Evolutionary conservation across 2,888 invertebrate species (phyloP).

Genomic region (Ptychoptera contaminata): DNA sequence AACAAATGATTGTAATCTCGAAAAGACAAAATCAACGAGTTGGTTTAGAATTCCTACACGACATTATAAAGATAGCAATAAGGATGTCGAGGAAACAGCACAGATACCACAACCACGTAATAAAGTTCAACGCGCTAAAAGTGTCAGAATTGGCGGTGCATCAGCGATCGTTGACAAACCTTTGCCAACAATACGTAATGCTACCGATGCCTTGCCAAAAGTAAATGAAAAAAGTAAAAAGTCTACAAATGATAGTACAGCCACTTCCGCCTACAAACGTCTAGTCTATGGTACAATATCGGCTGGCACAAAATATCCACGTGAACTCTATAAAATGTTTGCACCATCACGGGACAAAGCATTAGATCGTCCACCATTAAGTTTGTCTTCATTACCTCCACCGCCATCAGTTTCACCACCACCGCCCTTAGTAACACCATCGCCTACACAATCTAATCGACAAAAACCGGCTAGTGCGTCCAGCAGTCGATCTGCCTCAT

Average conservation of each 20-base stretch:
- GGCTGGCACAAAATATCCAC: slow-evolving; percentile 7
- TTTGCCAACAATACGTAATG: too few relatives aligned
- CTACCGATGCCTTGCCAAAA: too few relatives aligned
- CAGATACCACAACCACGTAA: too few relatives aligned
- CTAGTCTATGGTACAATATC: slow-evolving; percentile 8
- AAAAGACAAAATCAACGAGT: too few relatives aligned
- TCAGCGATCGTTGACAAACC: too few relatives aligned
- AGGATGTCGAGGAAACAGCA: too few relatives aligned
- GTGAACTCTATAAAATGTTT: slow-evolving; percentile 6
- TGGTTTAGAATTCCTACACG: too few relatives aligned
- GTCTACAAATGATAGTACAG: neutral
- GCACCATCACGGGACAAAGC: neutral
- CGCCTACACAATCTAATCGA: slow-evolving; percentile 5
- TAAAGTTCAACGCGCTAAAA: too few relatives aligned
- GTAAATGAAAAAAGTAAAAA: too few relatives aligned
- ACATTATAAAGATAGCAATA: too few relatives aligned
- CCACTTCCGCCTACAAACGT: neutral
- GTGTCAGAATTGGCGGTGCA: too few relatives aligned
- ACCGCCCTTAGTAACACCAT: slow-evolving; percentile 5
- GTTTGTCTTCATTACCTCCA: slow-evolving; percentile 2
- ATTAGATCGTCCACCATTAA: neutral
- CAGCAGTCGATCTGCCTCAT: slow-evolving; percentile 17
- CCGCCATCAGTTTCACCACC: slow-evolving; percentile 10
- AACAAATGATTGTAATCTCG: too few relatives aligned
- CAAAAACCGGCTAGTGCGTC: slow-evolving; percentile 17